phyloP scores from a whole-genome alignment of 2,113 vertebrate species.

The Myanophis thanlyinensis region DNA sequence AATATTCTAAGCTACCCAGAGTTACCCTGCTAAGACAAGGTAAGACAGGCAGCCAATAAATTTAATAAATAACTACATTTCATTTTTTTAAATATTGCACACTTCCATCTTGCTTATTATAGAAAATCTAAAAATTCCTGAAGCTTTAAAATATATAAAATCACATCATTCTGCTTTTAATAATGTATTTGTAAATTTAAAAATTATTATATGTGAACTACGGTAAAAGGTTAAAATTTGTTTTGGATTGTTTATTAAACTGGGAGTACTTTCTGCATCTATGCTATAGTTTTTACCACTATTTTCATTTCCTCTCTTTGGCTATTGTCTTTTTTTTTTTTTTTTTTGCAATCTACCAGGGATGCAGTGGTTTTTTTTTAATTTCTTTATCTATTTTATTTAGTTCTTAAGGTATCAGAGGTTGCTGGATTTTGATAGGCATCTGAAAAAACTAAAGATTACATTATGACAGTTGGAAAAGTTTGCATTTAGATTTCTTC shows the following conservation, averaged over 20 bases:
- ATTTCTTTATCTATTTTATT: constrained; percentile 1
- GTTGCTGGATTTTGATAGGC: not conserved
- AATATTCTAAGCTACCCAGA: not conserved
- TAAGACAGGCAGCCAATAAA: no score
- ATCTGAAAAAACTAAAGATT: constrained; percentile 18
- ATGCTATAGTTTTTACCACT: constrained; percentile 18
- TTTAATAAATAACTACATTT: no score
- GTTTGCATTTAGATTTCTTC: constrained; percentile 11
- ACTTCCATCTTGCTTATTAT: not conserved
- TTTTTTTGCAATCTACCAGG: constrained; percentile 9
- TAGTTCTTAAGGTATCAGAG: constrained; percentile 17
- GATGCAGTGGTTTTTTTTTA: constrained; percentile 1
- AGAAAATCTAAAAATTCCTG: not conserved
- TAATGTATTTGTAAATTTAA: constrained; percentile 1
- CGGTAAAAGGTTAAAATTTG: constrained; percentile 9
- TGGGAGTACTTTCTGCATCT: constrained; percentile 30
- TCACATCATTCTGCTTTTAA: constrained; percentile 38
- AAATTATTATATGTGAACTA: not conserved
- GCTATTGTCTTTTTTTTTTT: constrained; percentile 38
- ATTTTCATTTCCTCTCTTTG: constrained; percentile 30
- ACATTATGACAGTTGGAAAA: not conserved
- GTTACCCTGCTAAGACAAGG: no score
- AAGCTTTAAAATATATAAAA: constrained; percentile 21
- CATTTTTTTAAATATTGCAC: not conserved
- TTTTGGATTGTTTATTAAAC: constrained; percentile 28